Percentiles rank a stretch among this genome's conserved stretches.
These are phyloP conservation scores for Apus apus DNA, from an alignment of 2,113 vertebrate species.

Conservation along the genomic window DNA sequence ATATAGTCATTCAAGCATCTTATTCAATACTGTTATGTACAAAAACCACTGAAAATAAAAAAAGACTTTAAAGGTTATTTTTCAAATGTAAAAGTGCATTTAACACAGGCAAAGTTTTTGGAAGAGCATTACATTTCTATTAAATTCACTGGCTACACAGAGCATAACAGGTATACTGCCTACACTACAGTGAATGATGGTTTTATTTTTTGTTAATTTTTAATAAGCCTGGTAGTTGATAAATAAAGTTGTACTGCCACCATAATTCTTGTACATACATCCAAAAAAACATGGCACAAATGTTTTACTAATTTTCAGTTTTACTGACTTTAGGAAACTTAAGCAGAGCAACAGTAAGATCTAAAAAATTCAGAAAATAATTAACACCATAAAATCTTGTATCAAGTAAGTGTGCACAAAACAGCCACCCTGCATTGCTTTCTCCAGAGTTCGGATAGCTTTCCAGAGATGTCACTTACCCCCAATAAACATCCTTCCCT, in stretches of 20 bases:
- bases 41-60: slow-evolving; percentile 41
- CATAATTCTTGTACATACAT: slow-evolving; percentile 56
- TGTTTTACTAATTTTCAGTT: slow-evolving; percentile 44
- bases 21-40: slow-evolving; percentile 39
- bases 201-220: slow-evolving; percentile 24
- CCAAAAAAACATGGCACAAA: slow-evolving; percentile 47
- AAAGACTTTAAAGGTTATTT: slow-evolving; percentile 5
- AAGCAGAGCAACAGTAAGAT: slow-evolving; percentile 43
- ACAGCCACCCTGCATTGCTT: not conserved
- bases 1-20: slow-evolving; percentile 37
- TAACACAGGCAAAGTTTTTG: slow-evolving; percentile 39
- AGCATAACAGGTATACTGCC: not conserved
- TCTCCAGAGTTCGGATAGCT: not conserved
- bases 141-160: slow-evolving; percentile 2
- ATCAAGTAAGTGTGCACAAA: slow-evolving; percentile 16
- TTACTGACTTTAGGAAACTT: slow-evolving; percentile 16
- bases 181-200: not conserved
- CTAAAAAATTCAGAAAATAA: slow-evolving; percentile 47
- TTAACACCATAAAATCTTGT: slow-evolving; percentile 52
- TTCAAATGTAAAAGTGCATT: slow-evolving; percentile 63
- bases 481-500: not conserved
- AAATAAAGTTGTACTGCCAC: slow-evolving; percentile 29
- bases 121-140: not conserved
- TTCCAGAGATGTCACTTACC: not conserved
- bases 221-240: slow-evolving; percentile 2